phyloP scores from a whole-genome alignment of 1,140 invertebrate species.

The Lerema accius region DNA sequence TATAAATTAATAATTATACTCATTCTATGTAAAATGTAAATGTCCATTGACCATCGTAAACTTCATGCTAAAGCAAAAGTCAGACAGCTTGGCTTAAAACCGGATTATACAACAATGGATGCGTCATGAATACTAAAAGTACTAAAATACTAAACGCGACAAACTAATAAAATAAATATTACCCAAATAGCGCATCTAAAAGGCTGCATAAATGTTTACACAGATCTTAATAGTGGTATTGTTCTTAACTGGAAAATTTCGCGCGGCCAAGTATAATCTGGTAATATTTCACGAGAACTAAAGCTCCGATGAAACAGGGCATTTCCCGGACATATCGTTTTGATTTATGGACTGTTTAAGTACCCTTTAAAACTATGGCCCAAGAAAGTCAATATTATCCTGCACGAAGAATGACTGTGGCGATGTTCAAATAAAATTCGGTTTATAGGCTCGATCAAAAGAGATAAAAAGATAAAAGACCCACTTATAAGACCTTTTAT shows the following conservation, averaged over 20 bases:
- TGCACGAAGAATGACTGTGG: constrained; percentile 17
- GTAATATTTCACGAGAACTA: constrained; percentile 70
- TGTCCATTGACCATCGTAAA: too few relatives aligned
- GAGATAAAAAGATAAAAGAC: too few relatives aligned
- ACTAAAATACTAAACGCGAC: too few relatives aligned
- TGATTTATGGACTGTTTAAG: constrained; percentile 79
- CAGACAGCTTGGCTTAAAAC: constrained; percentile 11
- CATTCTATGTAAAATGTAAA: too few relatives aligned
- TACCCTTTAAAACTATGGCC: constrained; percentile 73
- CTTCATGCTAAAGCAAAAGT: neutral
- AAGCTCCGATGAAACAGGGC: constrained; percentile 73
- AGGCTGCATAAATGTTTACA: constrained; percentile 24
- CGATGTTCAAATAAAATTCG: constrained; percentile 34
- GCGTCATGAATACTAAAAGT: constrained; percentile 3
- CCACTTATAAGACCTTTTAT: too few relatives aligned
- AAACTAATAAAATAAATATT: constrained; percentile 18
- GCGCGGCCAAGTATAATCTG: constrained; percentile 60
- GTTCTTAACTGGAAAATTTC: constrained; percentile 37
- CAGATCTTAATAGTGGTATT: constrained; percentile 25
- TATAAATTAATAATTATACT: too few relatives aligned
- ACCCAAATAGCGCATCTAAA: constrained; percentile 10
- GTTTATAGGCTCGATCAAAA: too few relatives aligned
- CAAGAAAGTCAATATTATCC: constrained; percentile 59
- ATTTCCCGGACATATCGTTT: constrained; percentile 72
- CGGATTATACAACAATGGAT: constrained; percentile 10